Evolutionary conservation across 1,140 invertebrate species (phyloP), one percentile per base, ranked within the genome.

Genomic region (Achroia grisella): DNA sequence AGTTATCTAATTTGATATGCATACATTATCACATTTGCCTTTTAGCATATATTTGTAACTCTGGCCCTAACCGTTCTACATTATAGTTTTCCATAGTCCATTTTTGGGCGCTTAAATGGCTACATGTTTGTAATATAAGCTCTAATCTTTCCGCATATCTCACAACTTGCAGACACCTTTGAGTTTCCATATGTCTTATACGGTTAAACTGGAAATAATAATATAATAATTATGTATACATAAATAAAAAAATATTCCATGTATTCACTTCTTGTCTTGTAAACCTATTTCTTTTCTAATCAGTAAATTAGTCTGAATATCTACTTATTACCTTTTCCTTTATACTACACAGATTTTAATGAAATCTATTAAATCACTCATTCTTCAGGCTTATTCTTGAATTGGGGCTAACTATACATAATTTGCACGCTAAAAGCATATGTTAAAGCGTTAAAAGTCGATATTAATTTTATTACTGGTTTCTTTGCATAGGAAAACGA

Each of bases 151-250:
- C 32, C 2, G 30, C 8, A 13, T 39, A 54, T n/a, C 40, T 36
- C 0, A 9, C 45, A 4, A 56, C 34, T 32, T 49, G 49, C 4
- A 75, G 49, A 33, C 71, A 75, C 1, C 57, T 39, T 35, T 64
- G 34, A 1, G 58, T 68, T 9, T 58, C 15, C 15, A 57, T 46
- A 13, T 71, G 60, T 8, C 52, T 56, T 44, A 75, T 64, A 1
- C 45, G 42, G 34, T 60, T 56, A 1, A 54, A 55, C 69, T 75
- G 52, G 39, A 75, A 70, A 30, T 14, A 41, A 50, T 39, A 34
- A 9, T 23, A 11, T 34, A 12, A 14, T 15, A 17, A 35, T 31
- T 8, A 35, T 15, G 2, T 15, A 4, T 10, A 35, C 9, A 31
- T 31, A 3, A 29, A n/a, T 31, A 31, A 2, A 9, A 9, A 31